Evolutionary conservation across 2,888 invertebrate genomes (phyloP).

Genomic region (Lepidochrysops patricia): DNA sequence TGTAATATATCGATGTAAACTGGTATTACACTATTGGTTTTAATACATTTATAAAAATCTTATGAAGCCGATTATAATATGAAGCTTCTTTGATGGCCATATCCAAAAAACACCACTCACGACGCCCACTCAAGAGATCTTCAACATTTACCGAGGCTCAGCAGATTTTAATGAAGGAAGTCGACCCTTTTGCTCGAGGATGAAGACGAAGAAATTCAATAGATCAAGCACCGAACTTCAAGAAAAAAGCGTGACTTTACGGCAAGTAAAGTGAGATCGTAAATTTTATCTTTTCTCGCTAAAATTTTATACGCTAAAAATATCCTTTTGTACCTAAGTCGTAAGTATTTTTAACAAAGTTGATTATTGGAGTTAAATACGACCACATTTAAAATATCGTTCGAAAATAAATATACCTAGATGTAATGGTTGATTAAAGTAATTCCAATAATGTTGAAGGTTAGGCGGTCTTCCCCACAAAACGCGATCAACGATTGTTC

Average conservation of each 20-base stretch:
- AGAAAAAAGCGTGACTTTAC: slow-evolving; percentile 6
- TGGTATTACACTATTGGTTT: background rate
- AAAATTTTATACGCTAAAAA: too few species aligned
- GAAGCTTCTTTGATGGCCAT: background rate
- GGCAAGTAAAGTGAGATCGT: background rate
- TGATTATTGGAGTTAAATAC: too few species aligned
- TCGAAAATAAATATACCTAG: too few species aligned
- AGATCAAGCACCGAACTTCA: slow-evolving; percentile 11
- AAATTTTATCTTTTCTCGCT: background rate
- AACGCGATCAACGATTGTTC: slow-evolving; percentile 33
- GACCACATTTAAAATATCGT: too few species aligned
- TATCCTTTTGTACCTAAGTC: too few species aligned
- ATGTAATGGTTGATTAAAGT: background rate
- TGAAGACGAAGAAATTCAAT: slow-evolving; percentile 4
- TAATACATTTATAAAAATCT: background rate
- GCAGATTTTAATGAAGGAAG: slow-evolving; percentile 42
- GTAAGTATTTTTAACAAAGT: too few species aligned
- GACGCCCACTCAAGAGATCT: slow-evolving; percentile 48
- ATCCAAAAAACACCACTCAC: slow-evolving; percentile 29
- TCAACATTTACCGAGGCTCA: slow-evolving; percentile 47
- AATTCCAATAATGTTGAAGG: background rate
- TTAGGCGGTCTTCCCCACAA: background rate
- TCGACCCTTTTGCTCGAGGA: slow-evolving; percentile 29
- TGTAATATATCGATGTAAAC: too few species aligned
- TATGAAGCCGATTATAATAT: background rate